These are phyloP conservation scores for Ceraclea dissimilis DNA, from an alignment of 2,888 invertebrate genomes.

Conservation along the genomic window DNA sequence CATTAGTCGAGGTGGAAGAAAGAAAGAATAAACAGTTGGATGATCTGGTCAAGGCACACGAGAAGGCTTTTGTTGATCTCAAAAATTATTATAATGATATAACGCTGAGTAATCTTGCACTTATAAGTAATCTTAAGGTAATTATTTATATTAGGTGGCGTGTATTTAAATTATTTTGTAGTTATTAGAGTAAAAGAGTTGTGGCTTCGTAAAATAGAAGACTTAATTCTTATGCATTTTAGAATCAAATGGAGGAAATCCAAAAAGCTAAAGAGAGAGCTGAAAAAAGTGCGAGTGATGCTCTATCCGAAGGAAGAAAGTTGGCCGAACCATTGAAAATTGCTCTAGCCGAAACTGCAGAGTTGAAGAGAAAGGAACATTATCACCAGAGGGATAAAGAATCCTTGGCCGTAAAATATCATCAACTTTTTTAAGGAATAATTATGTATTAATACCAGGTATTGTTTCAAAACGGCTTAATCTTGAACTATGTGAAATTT, in stretches of 20 bases:
- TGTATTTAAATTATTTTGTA: not conserved
- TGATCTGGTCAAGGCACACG: constrained; percentile 73
- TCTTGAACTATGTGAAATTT: too few species aligned
- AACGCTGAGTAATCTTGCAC: constrained; percentile 82
- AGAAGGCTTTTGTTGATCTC: constrained; percentile 78
- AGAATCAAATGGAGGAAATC: constrained; percentile 60
- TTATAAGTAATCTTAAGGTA: constrained; percentile 83
- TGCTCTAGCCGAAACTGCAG: constrained; percentile 62
- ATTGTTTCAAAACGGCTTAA: too few species aligned
- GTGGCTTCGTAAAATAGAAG: too few species aligned
- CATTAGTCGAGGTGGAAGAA: constrained; percentile 84
- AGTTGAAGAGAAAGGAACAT: constrained; percentile 67
- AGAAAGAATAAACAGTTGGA: constrained; percentile 83
- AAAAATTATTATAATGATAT: constrained; percentile 95
- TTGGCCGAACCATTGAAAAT: constrained; percentile 65
- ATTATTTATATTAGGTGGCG: not conserved
- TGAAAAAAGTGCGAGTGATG: constrained; percentile 60
- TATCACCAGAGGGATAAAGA: constrained; percentile 82
- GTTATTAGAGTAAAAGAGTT: not conserved
- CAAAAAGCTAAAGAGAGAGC: constrained; percentile 69
- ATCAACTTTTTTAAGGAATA: not conserved
- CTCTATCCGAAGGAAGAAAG: constrained; percentile 64
- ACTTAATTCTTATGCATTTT: constrained; percentile 2
- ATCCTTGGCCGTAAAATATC: constrained; percentile 51
- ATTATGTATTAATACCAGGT: too few species aligned